Percentiles rank a stretch among this genome's conserved stretches.
Evolutionary conservation across 2,113 vertebrate genomes (phyloP).

Genomic region (Elephas maximus): DNA sequence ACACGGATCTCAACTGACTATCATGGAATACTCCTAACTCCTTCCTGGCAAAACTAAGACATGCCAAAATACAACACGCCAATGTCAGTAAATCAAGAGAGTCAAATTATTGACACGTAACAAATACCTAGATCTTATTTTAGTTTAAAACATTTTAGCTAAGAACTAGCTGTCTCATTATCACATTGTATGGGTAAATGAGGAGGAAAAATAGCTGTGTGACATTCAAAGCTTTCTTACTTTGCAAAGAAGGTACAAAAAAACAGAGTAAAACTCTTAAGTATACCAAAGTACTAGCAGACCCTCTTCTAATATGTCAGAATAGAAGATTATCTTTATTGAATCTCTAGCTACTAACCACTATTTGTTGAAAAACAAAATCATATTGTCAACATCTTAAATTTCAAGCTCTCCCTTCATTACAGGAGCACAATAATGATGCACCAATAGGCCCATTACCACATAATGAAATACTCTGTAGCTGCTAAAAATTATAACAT

Average conservation of each 20-base stretch:
- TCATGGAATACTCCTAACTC: background rate
- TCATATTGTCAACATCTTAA: background rate
- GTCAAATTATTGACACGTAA: background rate
- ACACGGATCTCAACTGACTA: conserved; percentile 28
- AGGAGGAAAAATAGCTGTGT: background rate
- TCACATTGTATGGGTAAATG: background rate
- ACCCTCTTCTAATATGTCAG: background rate
- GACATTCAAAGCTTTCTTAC: background rate
- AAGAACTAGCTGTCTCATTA: background rate
- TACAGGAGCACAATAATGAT: background rate
- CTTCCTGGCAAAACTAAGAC: conserved; percentile 44
- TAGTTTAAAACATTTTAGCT: conserved; percentile 53
- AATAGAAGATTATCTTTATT: background rate
- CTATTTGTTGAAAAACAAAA: conserved; percentile 40
- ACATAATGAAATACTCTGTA: background rate
- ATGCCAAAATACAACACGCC: background rate
- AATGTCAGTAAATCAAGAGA: conserved; percentile 11
- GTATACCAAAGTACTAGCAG: background rate
- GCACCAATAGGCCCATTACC: background rate
- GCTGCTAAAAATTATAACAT: conserved; percentile 6
- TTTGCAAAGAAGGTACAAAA: background rate
- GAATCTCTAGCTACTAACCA: conserved; percentile 40
- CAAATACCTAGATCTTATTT: conserved; percentile 42
- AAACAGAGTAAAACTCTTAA: background rate
- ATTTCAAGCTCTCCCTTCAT: conserved; percentile 20